Base-by-base conservation (phyloP, 2,888 invertebrate species). In the Aricia artaxerxes region DNA sequence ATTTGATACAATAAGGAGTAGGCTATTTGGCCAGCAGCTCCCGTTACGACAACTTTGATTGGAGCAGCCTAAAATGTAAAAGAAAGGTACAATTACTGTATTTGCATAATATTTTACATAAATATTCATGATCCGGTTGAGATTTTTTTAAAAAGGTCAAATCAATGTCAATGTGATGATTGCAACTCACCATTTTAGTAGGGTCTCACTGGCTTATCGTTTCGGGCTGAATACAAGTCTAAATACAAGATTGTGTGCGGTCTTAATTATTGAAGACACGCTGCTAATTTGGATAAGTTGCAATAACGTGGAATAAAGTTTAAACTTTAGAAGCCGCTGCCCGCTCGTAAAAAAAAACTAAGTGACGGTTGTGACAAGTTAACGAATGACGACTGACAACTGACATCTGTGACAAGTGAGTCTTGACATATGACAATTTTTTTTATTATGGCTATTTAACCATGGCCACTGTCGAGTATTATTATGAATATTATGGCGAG, bases 11-110 rank as follows among this genome's bases (percentile, higher is more conserved):
- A 95, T 73, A 99, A 94, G 2, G 99, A 99, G 92, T 99, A 99
- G 81, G 99, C 99, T 85, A 99, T 99, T 94, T 99, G 99, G 31
- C 99, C 99, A 81, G 99, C 99, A 85, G 99, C 99, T 81, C 99
- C 99, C 79, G 99, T 99, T 53, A 99, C 97, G 81, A 99, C 97
- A 83, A 99, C 98, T 94, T 96, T 97, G 87, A 99, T 97, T 88
- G 99, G 97, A 92, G 97, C 96, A 86, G 96, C 94, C 97, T 97
- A 90, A 80, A 95, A 95, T 77, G 24, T 44, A 81, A 80, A 80
- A 24, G 24, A 24, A 0, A 64, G 6, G 49, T 3, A 38, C 6
- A 16, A 31, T 53, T 53, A 13, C 16, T 76, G 16, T 53, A 49
- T 53, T 76, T 53, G 6, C 35, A 35, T 6, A 31, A 53, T 44